Evolutionary conservation across 2,888 invertebrate genomes (phyloP).

Genomic region (Parnassius orleans): DNA sequence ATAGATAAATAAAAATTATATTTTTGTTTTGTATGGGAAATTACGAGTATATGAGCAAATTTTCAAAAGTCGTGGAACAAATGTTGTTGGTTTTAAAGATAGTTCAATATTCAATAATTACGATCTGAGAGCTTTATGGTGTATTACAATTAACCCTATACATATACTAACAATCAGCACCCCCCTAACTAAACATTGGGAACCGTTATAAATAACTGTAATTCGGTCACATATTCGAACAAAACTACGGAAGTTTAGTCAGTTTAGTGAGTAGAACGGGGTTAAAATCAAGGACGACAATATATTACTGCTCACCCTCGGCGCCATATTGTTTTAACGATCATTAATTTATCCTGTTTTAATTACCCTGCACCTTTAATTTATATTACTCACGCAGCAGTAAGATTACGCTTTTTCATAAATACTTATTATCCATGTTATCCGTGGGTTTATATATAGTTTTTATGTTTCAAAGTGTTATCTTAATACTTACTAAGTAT

Average conservation of each 20-base stretch:
- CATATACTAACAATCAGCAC: too few relatives aligned
- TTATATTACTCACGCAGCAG: slow-evolving; percentile 60
- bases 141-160: too few relatives aligned
- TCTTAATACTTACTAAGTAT: too few relatives aligned
- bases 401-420: slow-evolving; percentile 20
- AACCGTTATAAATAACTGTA: slow-evolving; percentile 27
- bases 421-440: background rate
- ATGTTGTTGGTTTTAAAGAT: too few relatives aligned
- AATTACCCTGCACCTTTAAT: slow-evolving; percentile 70
- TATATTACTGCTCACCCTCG: slow-evolving; percentile 61
- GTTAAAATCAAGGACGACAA: slow-evolving; percentile 69
- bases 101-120: too few relatives aligned
- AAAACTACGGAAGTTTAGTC: slow-evolving; percentile 46
- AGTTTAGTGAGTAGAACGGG: slow-evolving; percentile 50
- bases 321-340: slow-evolving; percentile 70
- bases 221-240: slow-evolving; percentile 34
- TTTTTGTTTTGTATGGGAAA: too few relatives aligned
- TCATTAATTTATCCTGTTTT: slow-evolving; percentile 75
- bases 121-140: too few relatives aligned
- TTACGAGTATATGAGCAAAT: too few relatives aligned
- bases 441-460: too few relatives aligned
- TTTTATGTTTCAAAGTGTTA: too few relatives aligned
- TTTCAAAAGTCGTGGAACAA: too few relatives aligned
- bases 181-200: background rate
- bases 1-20: too few relatives aligned